Conservation (phyloP, 1,140 invertebrate species). For the Lordiphosa collinella region DNA sequence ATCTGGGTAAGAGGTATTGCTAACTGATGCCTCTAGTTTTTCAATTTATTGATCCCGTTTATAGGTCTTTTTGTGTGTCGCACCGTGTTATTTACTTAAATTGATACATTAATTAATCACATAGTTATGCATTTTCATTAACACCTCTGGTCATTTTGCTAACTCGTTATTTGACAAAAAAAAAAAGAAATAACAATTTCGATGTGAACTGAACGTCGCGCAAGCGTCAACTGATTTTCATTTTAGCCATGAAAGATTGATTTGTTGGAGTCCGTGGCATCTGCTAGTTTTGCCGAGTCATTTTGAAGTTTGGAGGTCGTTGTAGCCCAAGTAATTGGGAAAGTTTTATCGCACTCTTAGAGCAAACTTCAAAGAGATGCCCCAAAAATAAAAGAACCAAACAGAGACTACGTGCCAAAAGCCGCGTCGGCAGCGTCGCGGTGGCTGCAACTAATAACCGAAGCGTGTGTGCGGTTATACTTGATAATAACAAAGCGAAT, state of each 20-base stretch:
- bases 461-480: slow-evolving; percentile 5
- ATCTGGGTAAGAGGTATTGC: too few species aligned
- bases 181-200: not conserved
- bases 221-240: slow-evolving; percentile 42
- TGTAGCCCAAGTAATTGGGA: slow-evolving; percentile 5
- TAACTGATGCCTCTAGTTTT: too few species aligned
- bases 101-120: too few species aligned
- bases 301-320: slow-evolving; percentile 24
- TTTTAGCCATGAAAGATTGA: slow-evolving; percentile 7
- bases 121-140: not conserved
- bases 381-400: slow-evolving; percentile 14
- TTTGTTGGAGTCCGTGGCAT: slow-evolving; percentile 7
- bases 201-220: slow-evolving; percentile 16
- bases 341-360: slow-evolving; percentile 23
- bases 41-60: too few species aligned
- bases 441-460: slow-evolving; percentile 25
- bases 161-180: not conserved
- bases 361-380: slow-evolving; percentile 43
- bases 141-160: not conserved
- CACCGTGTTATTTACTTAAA: too few species aligned
- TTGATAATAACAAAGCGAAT: slow-evolving; percentile 36
- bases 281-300: slow-evolving; percentile 38
- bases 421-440: slow-evolving; percentile 37
- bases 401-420: slow-evolving; percentile 59
- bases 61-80: too few species aligned